These are phyloP conservation scores for Drosophila aldrichi DNA, from an alignment of 2,888 invertebrate genomes.

Conservation along the genomic window DNA sequence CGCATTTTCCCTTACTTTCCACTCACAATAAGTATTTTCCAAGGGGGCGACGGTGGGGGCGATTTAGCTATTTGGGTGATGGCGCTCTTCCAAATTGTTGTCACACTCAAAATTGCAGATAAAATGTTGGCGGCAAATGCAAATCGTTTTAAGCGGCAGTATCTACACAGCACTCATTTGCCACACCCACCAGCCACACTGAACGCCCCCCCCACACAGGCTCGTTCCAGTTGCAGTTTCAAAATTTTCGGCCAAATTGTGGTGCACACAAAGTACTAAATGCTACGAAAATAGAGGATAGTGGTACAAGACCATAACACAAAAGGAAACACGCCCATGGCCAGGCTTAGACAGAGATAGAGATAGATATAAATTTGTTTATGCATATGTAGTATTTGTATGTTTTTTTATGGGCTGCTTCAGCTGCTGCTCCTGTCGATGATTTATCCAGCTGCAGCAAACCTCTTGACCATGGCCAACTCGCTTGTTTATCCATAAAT, in stretches of 20 bases:
- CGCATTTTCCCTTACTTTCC: conserved; percentile 3
- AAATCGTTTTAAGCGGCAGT: conserved; percentile 62
- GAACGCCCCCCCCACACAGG: background rate
- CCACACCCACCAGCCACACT: background rate
- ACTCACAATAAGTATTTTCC: background rate
- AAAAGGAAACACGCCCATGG: conserved; percentile 36
- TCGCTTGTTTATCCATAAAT: conserved; percentile 75
- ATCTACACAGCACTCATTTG: background rate
- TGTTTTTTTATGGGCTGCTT: conserved; percentile 31
- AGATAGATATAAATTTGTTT: conserved; percentile 17
- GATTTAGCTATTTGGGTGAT: conserved; percentile 35
- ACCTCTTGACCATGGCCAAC: conserved; percentile 64
- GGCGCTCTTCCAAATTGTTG: conserved; percentile 53
- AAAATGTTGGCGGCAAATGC: conserved; percentile 58
- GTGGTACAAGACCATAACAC: conserved; percentile 42
- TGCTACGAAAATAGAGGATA: conserved; percentile 5
- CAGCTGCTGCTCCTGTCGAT: conserved; percentile 32
- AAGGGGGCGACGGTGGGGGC: background rate
- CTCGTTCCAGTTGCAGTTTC: background rate
- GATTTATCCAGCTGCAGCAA: conserved; percentile 48
- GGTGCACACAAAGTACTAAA: conserved; percentile 37
- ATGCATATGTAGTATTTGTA: conserved; percentile 18
- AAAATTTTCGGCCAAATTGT: conserved; percentile 44
- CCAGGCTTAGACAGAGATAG: background rate
- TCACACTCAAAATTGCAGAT: conserved; percentile 57